Evolutionary conservation across 2,888 invertebrate genomes (phyloP), one percentile per base, ranked within the genome.

Genomic region (Ormyrus pomaceus): DNA sequence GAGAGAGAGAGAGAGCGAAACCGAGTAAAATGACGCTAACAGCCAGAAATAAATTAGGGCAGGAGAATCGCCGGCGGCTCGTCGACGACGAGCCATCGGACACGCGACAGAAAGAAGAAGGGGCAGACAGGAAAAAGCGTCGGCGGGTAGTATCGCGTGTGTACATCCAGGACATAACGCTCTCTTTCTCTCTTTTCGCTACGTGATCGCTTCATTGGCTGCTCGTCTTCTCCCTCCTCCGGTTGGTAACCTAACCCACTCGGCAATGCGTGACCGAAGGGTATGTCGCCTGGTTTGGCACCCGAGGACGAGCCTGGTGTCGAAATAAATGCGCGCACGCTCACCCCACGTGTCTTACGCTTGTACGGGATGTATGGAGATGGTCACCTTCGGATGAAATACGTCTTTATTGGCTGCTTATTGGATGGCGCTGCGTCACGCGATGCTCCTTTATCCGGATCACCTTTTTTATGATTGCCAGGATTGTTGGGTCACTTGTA

Each of bases 191-290:
- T 19, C 19, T 19, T 19, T 19, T 19, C 19, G 19, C 19, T 56
- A 73, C 80, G 80, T 83, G 83, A 83, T 83, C 82, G 84, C 82
- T 85, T 83, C 83, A 85, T 85, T 83, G 84, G 82, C 75, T 82
- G 76, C 82, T 77, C 11, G 11, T 19, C 61, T 74, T 48, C 46
- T 64, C 48, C 48, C 48, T 19, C 48, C 19, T n/a, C 13, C 51
- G 13, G 61, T 9, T 62, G 48, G 74, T 83, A 84, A 84, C 81
- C 83, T 81, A 83, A 82, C 78, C 83, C 84, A 82, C 55, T 72
- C 62, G 34, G 82, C 77, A 80, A 80, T 83, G 83, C 83, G 83
- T 82, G 83, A 84, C 83, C 81, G 83, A 81, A 82, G 81, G 51
- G 82, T 83, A 73, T 75, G 77, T 59, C 19, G 77, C 77, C 81